phyloP scores from a whole-genome alignment of 2,113 vertebrate species.

The Platichthys flesus region DNA sequence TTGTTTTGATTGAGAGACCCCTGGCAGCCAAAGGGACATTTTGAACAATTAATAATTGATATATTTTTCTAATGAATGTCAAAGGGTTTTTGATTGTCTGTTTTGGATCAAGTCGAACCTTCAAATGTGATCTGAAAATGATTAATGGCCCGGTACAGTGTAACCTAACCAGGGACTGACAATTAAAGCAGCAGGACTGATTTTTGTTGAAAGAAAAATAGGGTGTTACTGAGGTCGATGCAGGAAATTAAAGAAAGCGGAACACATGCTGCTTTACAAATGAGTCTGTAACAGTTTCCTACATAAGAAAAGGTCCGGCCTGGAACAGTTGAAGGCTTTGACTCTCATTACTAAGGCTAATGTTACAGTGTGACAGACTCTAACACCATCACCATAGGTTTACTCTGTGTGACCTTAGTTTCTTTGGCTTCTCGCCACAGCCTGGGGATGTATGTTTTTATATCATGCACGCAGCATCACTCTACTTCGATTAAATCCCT shows the following conservation, averaged over 20 bases:
- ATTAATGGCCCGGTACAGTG: background rate
- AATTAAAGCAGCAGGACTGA: background rate
- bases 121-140: background rate
- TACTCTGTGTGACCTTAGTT: constrained; percentile 44
- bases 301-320: background rate
- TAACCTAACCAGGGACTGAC: background rate
- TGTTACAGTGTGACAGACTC: constrained; percentile 16
- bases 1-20: no score
- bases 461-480: background rate
- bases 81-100: background rate
- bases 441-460: background rate
- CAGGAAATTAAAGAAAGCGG: background rate
- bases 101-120: background rate
- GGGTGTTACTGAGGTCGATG: background rate
- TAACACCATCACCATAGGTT: constrained; percentile 36
- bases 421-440: constrained; percentile 51
- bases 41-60: no score
- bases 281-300: background rate
- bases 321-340: background rate
- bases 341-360: background rate
- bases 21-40: no score
- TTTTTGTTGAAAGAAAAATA: background rate
- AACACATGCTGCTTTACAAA: background rate
- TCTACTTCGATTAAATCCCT: background rate
- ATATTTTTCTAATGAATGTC: background rate